Conservation (phyloP, 2,113 vertebrate genomes). For the Canis aureus region DNA sequence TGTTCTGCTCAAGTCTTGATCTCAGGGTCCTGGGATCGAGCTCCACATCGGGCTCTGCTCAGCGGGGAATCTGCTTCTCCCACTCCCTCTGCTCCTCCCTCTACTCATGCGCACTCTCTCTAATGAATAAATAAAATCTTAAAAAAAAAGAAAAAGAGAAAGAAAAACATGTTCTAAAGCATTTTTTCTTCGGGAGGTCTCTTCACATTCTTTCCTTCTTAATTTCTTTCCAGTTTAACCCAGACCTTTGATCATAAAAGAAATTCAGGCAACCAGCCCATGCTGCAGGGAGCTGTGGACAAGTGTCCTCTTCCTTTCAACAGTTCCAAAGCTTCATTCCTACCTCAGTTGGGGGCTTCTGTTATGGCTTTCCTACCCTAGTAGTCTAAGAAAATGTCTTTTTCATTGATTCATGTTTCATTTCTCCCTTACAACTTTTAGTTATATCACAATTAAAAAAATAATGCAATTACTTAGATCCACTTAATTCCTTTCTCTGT, state of each 20-base stretch:
- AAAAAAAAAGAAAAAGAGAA: no score
- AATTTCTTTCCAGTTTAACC: background rate
- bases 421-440: background rate
- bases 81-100: no score
- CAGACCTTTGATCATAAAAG: background rate
- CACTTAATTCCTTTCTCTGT: background rate
- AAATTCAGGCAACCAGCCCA: background rate
- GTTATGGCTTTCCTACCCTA: background rate
- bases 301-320: background rate
- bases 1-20: no score
- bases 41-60: no score
- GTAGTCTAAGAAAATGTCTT: background rate
- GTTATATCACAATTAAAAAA: background rate
- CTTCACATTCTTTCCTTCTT: background rate
- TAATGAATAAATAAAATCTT: no score
- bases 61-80: no score
- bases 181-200: background rate
- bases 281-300: background rate
- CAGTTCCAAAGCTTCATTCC: background rate
- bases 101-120: no score
- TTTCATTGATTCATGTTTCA: conserved; percentile 2
- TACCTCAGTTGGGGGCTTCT: background rate
- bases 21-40: no score
- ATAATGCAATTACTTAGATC: background rate
- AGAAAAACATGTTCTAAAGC: background rate